These are phyloP conservation scores for Schizaphis graminum DNA, from an alignment of 2,888 invertebrate species.

Conservation along the genomic window DNA sequence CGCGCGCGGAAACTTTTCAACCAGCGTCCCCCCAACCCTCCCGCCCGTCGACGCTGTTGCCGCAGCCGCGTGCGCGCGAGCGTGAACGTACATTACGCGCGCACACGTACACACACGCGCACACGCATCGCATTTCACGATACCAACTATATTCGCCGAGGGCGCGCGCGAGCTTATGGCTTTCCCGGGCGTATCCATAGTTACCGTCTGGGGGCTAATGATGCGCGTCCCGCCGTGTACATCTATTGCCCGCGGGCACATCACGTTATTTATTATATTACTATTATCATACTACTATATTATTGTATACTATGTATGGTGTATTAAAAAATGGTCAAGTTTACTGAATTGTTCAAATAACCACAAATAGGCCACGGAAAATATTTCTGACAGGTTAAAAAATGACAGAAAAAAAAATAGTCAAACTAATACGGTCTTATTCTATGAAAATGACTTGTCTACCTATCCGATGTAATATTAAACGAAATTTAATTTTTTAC, in stretches of 20 bases:
- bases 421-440: not conserved
- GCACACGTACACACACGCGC: not conserved
- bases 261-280: not conserved
- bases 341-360: no score
- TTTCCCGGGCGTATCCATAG: constrained; percentile 59
- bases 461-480: not conserved
- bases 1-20: constrained; percentile 55
- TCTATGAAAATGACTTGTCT: not conserved
- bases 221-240: constrained; percentile 22
- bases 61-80: not conserved
- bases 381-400: no score
- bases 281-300: not conserved
- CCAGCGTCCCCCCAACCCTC: not conserved
- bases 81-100: not conserved
- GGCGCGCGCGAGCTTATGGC: constrained; percentile 40
- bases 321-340: no score
- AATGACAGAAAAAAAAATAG: no score
- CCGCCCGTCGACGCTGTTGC: not conserved
- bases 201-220: constrained; percentile 55
- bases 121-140: not conserved
- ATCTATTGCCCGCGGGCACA: not conserved
- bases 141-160: not conserved
- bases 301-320: not conserved
- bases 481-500: not conserved
- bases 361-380: no score